phyloP scores from a whole-genome alignment of 2,888 invertebrate genomes.

The Onchidella celtica region DNA sequence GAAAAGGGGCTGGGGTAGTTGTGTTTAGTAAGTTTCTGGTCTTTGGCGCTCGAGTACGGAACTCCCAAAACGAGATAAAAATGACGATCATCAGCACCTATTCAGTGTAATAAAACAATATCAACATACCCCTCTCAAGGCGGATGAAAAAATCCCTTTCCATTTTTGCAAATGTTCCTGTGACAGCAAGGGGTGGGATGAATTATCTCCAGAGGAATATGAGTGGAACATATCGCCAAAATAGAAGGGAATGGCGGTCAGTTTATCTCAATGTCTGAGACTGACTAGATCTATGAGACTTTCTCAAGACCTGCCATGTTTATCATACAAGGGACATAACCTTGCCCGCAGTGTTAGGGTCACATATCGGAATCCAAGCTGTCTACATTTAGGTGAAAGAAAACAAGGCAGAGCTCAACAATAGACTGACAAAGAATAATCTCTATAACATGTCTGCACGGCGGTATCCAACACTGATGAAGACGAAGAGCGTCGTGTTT shows the following conservation, averaged over 20 bases:
- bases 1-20: too few species aligned
- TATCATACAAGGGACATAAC: constrained; percentile 61
- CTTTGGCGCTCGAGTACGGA: too few species aligned
- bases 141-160: constrained; percentile 93
- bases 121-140: constrained; percentile 92
- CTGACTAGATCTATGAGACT: constrained; percentile 17
- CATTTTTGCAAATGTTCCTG: constrained; percentile 94
- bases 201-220: constrained; percentile 50
- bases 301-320: constrained; percentile 57
- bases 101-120: too few species aligned
- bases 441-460: neutral
- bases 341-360: constrained; percentile 52
- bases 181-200: constrained; percentile 74
- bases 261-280: constrained; percentile 23
- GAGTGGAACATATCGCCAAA: constrained; percentile 53
- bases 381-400: neutral
- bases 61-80: too few species aligned
- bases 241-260: constrained; percentile 28
- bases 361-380: constrained; percentile 23
- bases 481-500: constrained; percentile 12
- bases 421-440: neutral
- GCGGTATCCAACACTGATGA: neutral
- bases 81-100: too few species aligned
- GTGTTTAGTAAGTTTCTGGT: too few species aligned
- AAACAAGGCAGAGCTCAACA: neutral